Evolutionary conservation across 2,888 invertebrate species (phyloP).

Genomic region (Dysmachus trigonus): DNA sequence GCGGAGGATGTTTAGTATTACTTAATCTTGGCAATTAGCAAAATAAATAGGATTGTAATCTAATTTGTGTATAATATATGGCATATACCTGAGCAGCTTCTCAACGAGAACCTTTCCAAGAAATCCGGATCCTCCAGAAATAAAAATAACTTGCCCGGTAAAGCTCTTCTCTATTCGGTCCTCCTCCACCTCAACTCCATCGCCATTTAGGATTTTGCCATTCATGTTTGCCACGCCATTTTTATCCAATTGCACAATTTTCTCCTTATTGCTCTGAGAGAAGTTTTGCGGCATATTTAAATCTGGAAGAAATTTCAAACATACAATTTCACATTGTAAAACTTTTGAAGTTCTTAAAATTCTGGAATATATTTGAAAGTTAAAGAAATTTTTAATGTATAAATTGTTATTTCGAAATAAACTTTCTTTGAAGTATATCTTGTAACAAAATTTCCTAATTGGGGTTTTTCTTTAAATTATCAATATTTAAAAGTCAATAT

Average conservation of each 20-base stretch:
- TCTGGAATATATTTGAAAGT: background rate
- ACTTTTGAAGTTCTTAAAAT: background rate
- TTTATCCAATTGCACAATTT: background rate
- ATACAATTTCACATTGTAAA: background rate
- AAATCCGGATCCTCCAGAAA: slow-evolving; percentile 65
- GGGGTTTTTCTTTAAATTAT: background rate
- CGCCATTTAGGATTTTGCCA: background rate
- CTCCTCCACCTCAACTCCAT: slow-evolving; percentile 56
- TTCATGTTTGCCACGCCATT: background rate
- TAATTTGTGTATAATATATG: background rate
- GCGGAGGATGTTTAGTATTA: slow-evolving; percentile 27
- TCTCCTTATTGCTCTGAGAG: background rate
- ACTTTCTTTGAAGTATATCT: background rate
- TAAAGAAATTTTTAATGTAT: background rate
- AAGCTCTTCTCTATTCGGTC: slow-evolving; percentile 62
- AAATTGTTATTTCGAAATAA: background rate
- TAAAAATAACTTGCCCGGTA: slow-evolving; percentile 60
- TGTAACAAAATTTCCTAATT: background rate
- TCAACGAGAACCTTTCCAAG: slow-evolving; percentile 64
- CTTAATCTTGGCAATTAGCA: slow-evolving; percentile 29
- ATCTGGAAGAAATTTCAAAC: background rate
- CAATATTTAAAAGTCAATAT: background rate
- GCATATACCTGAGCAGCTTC: slow-evolving; percentile 61
- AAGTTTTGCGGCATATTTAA: slow-evolving; percentile 16
- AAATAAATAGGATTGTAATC: slow-evolving; percentile 26